Percentiles rank a stretch among this genome's conserved stretches.
phyloP scores from a whole-genome alignment of 2,888 invertebrate genomes.

The Hanleya hanleyi region DNA sequence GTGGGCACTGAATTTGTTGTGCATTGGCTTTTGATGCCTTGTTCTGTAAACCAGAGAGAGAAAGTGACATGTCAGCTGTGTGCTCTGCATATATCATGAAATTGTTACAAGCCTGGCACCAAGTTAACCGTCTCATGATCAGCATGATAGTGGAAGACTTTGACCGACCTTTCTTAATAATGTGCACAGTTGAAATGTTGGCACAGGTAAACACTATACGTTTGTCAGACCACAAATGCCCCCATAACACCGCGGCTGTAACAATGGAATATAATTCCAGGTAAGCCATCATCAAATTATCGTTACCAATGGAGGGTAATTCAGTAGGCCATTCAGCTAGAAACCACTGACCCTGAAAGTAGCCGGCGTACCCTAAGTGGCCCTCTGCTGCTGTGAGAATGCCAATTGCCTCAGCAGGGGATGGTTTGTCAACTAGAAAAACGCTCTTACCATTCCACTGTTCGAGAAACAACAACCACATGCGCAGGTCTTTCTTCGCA shows the following conservation, averaged over 20 bases:
- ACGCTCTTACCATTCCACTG: slow-evolving; percentile 20
- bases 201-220: neutral
- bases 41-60: no score
- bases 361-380: neutral
- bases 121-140: no score
- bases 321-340: neutral
- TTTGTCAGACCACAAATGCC: neutral
- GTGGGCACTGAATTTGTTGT: no score
- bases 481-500: slow-evolving; percentile 22
- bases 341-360: neutral
- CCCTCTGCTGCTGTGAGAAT: neutral
- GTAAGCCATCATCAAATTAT: neutral
- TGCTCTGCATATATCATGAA: no score
- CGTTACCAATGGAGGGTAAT: neutral
- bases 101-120: no score
- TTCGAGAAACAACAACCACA: slow-evolving; percentile 23
- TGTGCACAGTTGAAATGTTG: neutral
- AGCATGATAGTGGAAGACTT: no score
- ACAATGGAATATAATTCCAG: neutral
- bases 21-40: no score
- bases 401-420: neutral
- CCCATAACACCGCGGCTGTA: neutral
- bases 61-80: no score
- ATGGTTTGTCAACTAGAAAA: neutral
- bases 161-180: neutral